Base-by-base conservation (phyloP, 2,113 vertebrate genomes). In the Indicator maculatus region DNA sequence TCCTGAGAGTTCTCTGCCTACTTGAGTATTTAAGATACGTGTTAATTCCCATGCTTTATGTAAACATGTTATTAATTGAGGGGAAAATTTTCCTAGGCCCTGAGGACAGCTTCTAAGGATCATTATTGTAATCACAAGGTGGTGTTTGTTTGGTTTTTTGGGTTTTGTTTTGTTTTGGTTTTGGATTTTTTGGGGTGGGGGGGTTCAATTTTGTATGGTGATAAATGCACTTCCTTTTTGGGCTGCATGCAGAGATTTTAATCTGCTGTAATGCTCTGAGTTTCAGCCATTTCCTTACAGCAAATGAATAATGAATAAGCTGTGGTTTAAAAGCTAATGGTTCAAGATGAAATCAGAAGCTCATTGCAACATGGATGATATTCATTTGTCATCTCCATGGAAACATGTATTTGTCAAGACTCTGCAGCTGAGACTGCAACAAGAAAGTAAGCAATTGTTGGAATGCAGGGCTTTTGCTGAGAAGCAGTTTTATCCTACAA, bases 221-320 rank as follows among this genome's bases (percentile, higher is more conserved):
- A 28, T 56, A 93, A 82, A 81, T 60, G 61, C 5, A 41, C 44
- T 93, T 58, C 44, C 36, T 80, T 75, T 75, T 21, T 63, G 33
- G 47, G n/a, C 14, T 21, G 50, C 33, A 50, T n/a, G 47, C 73
- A 71, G 60, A 50, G 72, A 82, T 82, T 93, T 85, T 44, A 61
- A 75, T 95, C 86, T 90, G 72, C 93, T 75, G 80, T 96, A 95
- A 90, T 64, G 92, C 72, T 86, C 93, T 95, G 91, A 76, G 74
- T 83, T 74, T 90, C 95, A 94, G 93, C 95, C 93, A 94, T 97
- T 97, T 97, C 97, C 95, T 97, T 89, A 50, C 91, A 93, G 90
- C 87, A 83, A 52, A 97, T 97, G 96, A 97, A 98, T 98, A 98
- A 98, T 97, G 96, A 97, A 98, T 97, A 97, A 97, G 87, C 88